These are phyloP conservation scores for Oconnorella tubifera DNA, from an alignment of 2,888 invertebrate species.

Conservation along the genomic window DNA sequence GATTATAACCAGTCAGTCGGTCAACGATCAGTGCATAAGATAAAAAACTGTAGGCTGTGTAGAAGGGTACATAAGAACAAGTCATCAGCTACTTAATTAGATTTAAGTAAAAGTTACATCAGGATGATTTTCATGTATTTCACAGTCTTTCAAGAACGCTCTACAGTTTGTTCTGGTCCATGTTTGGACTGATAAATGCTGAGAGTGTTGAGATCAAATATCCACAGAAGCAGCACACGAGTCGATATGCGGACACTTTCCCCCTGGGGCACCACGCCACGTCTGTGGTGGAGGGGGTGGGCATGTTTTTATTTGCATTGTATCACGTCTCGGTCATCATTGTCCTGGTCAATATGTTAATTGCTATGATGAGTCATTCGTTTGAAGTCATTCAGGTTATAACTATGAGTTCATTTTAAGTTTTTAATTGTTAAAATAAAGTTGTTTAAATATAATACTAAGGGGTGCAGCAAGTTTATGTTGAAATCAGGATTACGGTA, in stretches of 20 bases:
- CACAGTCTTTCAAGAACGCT: constrained; percentile 52
- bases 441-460: too few relatives aligned
- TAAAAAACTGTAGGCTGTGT: too few relatives aligned
- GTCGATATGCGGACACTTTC: constrained; percentile 20
- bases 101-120: too few relatives aligned
- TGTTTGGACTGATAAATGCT: constrained; percentile 55
- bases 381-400: constrained; percentile 66
- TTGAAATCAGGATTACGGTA: too few relatives aligned
- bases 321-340: constrained; percentile 72
- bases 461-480: too few relatives aligned
- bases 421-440: too few relatives aligned
- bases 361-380: constrained; percentile 74
- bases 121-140: too few relatives aligned
- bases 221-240: constrained; percentile 25
- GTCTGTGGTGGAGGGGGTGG: constrained; percentile 60
- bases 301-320: constrained; percentile 62
- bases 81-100: too few relatives aligned
- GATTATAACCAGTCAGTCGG: too few relatives aligned
- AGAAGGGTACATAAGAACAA: too few relatives aligned
- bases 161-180: constrained; percentile 56
- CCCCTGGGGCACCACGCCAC: constrained; percentile 32
- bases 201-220: constrained; percentile 41
- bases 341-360: constrained; percentile 71
- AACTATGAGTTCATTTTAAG: too few relatives aligned
- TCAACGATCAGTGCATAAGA: too few relatives aligned